phyloP scores from a whole-genome alignment of 2,888 invertebrate genomes.

The Melitaea athalia region DNA sequence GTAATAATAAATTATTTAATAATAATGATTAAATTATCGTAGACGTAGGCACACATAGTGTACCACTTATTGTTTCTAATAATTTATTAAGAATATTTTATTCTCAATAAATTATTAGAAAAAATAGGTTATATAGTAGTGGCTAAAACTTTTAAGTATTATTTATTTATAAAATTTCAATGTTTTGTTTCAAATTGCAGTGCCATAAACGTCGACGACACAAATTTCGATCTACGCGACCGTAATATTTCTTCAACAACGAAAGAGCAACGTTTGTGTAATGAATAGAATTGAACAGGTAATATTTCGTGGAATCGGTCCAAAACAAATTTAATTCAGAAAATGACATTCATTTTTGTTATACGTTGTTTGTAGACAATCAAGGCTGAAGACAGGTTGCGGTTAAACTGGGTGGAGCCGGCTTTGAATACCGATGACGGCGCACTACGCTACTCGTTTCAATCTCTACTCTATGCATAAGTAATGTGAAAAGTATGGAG shows the following conservation, averaged over 20 bases:
- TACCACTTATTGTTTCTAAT: background rate
- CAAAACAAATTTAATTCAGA: conserved; percentile 39
- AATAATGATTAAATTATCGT: no score
- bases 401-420: conserved; percentile 65
- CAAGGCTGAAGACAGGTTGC: conserved; percentile 65
- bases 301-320: conserved; percentile 35
- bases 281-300: conserved; percentile 34
- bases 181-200: background rate
- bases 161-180: background rate
- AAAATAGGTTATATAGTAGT: background rate
- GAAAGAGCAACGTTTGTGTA: conserved; percentile 30
- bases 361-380: conserved; percentile 73
- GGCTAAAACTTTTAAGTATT: background rate
- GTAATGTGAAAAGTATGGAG: conserved; percentile 80
- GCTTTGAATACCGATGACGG: conserved; percentile 78
- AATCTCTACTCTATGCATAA: conserved; percentile 82
- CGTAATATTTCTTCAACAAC: conserved; percentile 21
- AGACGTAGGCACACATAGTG: no score
- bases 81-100: background rate
- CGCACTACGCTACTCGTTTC: conserved; percentile 74
- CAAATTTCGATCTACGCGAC: conserved; percentile 5
- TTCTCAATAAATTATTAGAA: no score
- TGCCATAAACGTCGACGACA: conserved; percentile 4
- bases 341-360: conserved; percentile 46
- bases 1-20: no score